phyloP scores from a whole-genome alignment of 1,140 invertebrate genomes.

The Solenopsis invicta region DNA sequence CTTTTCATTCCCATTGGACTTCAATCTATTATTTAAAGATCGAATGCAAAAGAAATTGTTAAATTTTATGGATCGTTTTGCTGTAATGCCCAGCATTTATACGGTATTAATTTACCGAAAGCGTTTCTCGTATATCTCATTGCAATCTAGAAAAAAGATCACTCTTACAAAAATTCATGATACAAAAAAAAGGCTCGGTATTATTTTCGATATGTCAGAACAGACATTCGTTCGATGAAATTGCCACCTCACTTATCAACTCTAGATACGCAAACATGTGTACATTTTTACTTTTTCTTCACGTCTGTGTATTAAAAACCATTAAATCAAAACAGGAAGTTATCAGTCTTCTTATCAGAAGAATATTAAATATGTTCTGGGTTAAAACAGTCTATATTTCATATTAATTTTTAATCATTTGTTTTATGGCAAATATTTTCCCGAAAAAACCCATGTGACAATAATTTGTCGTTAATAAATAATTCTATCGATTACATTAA shows the following conservation, averaged over 20 bases:
- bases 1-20: background rate
- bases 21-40: conserved; percentile 23
- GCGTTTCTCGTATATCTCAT: background rate
- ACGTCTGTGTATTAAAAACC: background rate
- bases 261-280: background rate
- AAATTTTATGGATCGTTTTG: conserved; percentile 8
- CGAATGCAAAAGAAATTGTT: conserved; percentile 32
- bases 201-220: conserved; percentile 36
- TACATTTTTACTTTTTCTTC: background rate
- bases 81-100: conserved; percentile 25
- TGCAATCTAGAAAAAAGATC: conserved; percentile 1
- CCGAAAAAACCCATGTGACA: background rate
- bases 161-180: background rate
- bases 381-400: conserved; percentile 4
- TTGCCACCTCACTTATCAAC: background rate
- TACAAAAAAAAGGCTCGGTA: conserved; percentile 17
- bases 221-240: conserved; percentile 29
- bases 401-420: background rate
- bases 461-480: conserved; percentile 20
- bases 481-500: background rate
- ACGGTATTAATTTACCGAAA: conserved; percentile 25
- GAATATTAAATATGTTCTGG: conserved; percentile 11
- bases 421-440: conserved; percentile 40
- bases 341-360: conserved; percentile 51
- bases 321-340: conserved; percentile 21